phyloP scores from a whole-genome alignment of 2,888 invertebrate genomes.

The Agriopis leucophaearia region DNA sequence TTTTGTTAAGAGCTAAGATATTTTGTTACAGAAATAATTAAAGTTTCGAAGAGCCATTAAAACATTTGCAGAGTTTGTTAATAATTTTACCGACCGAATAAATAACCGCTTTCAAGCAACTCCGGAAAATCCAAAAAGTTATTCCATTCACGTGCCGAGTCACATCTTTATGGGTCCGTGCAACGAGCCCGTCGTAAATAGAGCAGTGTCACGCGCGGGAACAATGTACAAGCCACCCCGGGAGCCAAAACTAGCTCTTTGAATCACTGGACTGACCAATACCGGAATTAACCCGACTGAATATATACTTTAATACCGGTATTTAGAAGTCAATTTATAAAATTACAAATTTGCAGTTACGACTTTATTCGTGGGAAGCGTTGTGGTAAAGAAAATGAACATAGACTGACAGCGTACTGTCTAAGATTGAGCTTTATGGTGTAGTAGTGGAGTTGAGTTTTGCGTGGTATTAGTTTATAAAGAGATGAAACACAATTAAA shows the following conservation, averaged over 20 bases:
- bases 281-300: slow-evolving; percentile 41
- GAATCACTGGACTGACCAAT: slow-evolving; percentile 65
- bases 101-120: slow-evolving; percentile 23
- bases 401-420: slow-evolving; percentile 20
- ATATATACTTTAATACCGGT: slow-evolving; percentile 47
- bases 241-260: slow-evolving; percentile 81
- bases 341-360: slow-evolving; percentile 33
- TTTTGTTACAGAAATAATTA: neutral
- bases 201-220: slow-evolving; percentile 82
- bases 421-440: slow-evolving; percentile 19
- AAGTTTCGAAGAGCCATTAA: neutral
- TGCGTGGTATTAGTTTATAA: slow-evolving; percentile 18
- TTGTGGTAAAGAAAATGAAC: slow-evolving; percentile 34
- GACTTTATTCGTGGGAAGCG: slow-evolving; percentile 20
- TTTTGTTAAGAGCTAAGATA: neutral
- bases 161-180: slow-evolving; percentile 66
- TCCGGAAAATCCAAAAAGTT: slow-evolving; percentile 16
- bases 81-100: slow-evolving; percentile 11
- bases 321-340: slow-evolving; percentile 32
- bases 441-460: slow-evolving; percentile 26
- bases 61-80: neutral
- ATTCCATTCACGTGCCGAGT: slow-evolving; percentile 55
- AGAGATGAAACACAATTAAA: slow-evolving; percentile 45
- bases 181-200: slow-evolving; percentile 77
- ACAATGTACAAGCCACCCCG: slow-evolving; percentile 84